Conservation (phyloP, 2,113 vertebrate species). For the Cephalopholis sonnerati region DNA sequence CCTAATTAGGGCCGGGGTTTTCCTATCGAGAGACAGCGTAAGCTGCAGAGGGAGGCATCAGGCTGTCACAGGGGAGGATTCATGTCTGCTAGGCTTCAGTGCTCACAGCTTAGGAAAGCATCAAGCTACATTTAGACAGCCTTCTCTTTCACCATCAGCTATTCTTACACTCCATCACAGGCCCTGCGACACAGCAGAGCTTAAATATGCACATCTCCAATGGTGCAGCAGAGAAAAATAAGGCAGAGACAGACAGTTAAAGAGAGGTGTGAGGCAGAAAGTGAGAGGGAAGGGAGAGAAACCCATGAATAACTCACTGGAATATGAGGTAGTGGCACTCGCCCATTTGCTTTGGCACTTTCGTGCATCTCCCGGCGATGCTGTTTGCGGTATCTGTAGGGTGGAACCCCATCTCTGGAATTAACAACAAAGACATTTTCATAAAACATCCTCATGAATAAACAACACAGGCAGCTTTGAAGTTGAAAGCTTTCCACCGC, state of each 20-base stretch:
- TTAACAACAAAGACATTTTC: constrained; percentile 71
- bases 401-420: constrained; percentile 94
- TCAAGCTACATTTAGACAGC: constrained; percentile 82
- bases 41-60: constrained; percentile 74
- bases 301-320: constrained; percentile 91
- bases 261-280: constrained; percentile 70
- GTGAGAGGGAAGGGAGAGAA: constrained; percentile 49
- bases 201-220: constrained; percentile 84
- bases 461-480: constrained; percentile 64
- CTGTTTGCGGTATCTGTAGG: constrained; percentile 93
- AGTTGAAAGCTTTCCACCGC: constrained; percentile 41
- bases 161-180: constrained; percentile 85
- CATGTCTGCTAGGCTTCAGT: constrained; percentile 77
- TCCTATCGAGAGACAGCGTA: constrained; percentile 64
- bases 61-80: constrained; percentile 79
- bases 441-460: constrained; percentile 72
- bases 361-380: constrained; percentile 98
- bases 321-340: constrained; percentile 97
- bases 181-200: constrained; percentile 71
- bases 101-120: constrained; percentile 77
- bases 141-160: constrained; percentile 79
- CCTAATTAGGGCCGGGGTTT: constrained; percentile 78
- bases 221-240: constrained; percentile 59
- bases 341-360: constrained; percentile 97
- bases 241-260: constrained; percentile 66